Base-by-base conservation (phyloP, 2,113 vertebrate species). In the Narcine bancroftii region DNA sequence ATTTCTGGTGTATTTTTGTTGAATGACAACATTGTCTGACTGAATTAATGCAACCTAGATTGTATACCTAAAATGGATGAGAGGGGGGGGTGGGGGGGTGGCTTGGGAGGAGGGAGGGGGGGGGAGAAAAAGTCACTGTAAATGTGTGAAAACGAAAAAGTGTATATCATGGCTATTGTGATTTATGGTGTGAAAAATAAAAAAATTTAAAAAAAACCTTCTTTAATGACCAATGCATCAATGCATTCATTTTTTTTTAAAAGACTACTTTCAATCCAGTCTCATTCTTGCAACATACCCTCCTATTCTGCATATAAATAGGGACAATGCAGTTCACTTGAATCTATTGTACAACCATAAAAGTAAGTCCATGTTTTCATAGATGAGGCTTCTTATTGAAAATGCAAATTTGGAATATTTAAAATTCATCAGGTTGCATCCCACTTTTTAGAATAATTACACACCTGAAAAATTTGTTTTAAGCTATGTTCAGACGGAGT, bases 401-500 rank as follows among this genome's bases (percentile, higher is more conserved):
- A 56, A 4, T 13, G 29, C 45, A 83, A 56, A 56, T 26, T 56
- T 11, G 36, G 53, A n/a, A 17, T n/a, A 85, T 15, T 24, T 21
- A 91, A 60, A 85, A 87, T 63, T 36, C 21, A 33, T 69, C 11
- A 69, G 17, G 71, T 91, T 91, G 26, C 33, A 60, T 87, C 24
- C 69, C 6, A 71, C 5, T 9, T 45, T 45, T 47, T 15, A 33
- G 42, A 42, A 91, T 85, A 75, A 53, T 60, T 87, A 92, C 94
- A 96, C 79, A 97, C 97, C 95, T 97, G 96, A 94, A 98, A 97
- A 93, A 98, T 97, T 72, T 97, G 96, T 92, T 97, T 97, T 75
- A 97, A 96, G 93, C 96, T 97, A 92, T 97, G 95, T 66, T 98
- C 97, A 0, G 97, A 97, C 7, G 96, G 97, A 7, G 94, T 96